phyloP scores from a whole-genome alignment of 2,113 vertebrate species.

The Illadopsis cleaveri region DNA sequence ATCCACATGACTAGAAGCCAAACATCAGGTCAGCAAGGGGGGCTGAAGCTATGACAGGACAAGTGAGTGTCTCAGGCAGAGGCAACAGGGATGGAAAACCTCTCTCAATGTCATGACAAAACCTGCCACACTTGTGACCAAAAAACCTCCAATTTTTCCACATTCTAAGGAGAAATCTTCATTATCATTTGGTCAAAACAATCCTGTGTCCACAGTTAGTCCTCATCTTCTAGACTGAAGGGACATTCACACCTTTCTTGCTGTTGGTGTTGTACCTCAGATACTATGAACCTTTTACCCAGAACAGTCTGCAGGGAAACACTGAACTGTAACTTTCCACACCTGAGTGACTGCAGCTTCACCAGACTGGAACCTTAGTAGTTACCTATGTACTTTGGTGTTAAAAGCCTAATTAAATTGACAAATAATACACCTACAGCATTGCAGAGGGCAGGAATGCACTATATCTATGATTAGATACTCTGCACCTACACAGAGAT shows the following conservation, averaged over 20 bases:
- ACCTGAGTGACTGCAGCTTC: background rate
- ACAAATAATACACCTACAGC: background rate
- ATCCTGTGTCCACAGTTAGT: background rate
- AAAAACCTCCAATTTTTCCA: background rate
- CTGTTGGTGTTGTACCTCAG: background rate
- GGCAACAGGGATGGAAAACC: background rate
- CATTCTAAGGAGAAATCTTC: background rate
- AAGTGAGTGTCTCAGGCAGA: background rate
- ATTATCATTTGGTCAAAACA: background rate
- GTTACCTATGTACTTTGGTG: background rate
- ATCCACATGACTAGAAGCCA: background rate
- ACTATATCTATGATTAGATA: rapidly evolving
- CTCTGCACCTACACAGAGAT: background rate
- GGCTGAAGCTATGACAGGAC: background rate
- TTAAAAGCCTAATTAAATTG: background rate
- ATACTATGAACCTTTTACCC: background rate
- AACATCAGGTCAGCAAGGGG: background rate
- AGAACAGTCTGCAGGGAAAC: background rate
- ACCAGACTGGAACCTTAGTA: background rate
- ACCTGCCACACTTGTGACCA: background rate
- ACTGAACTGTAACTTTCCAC: background rate
- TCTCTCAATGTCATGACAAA: background rate
- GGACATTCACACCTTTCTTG: background rate
- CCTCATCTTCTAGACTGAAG: background rate
- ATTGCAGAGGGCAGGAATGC: background rate